phyloP scores from a whole-genome alignment of 2,797 vertebrate genomes.

The Eremophila alpestris region DNA sequence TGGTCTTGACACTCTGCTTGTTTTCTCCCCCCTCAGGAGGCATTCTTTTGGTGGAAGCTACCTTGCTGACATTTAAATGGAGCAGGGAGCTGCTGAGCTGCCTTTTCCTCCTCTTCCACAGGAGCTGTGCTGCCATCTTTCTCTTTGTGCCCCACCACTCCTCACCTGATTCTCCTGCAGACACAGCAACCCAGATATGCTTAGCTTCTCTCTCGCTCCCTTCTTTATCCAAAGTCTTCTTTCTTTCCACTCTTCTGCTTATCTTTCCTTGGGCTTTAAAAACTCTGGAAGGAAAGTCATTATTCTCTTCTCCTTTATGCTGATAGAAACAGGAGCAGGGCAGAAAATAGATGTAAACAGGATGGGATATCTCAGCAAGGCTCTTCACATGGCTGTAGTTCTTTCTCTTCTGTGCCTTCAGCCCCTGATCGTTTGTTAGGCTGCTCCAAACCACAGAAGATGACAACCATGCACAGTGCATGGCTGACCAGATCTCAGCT shows the following conservation, averaged over 20 bases:
- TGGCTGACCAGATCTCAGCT: background rate
- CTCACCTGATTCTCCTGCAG: background rate
- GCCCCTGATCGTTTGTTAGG: background rate
- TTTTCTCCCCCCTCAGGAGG: constrained; percentile 30
- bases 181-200: background rate
- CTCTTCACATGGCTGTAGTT: background rate
- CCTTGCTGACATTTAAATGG: constrained; percentile 28
- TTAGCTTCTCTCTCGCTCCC: background rate
- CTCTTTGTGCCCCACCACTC: background rate
- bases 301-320: background rate
- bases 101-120: background rate
- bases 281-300: background rate
- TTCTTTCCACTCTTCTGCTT: background rate
- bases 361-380: background rate
- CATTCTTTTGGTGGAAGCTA: constrained; percentile 44
- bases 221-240: background rate
- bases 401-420: background rate
- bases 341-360: background rate
- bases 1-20: constrained; percentile 49
- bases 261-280: background rate
- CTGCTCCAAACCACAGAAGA: background rate
- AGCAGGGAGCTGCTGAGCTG: background rate
- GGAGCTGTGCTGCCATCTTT: background rate
- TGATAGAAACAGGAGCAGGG: background rate
- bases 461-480: background rate